Evolutionary conservation across 1,140 invertebrate genomes (phyloP), one percentile per base, ranked within the genome.

Genomic region (Drosophila jambulina): DNA sequence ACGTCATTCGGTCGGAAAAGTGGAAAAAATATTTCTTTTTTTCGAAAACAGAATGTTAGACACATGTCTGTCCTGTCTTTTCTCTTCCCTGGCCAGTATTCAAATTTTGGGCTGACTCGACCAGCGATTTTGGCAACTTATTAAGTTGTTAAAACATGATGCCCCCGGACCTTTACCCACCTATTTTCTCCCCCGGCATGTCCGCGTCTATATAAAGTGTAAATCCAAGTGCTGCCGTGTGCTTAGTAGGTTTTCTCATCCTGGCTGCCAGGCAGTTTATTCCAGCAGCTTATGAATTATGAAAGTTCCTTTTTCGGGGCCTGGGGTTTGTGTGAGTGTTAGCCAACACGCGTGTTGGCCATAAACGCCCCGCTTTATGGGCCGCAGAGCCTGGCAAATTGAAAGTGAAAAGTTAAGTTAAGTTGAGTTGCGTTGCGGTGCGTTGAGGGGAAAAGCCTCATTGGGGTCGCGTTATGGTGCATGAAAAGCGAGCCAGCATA

Each of bases 381-480:
- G 65, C 80, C 84, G 74, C 67, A 80, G 70, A 88, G 74, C 61
- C 64, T 80, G 69, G 72, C 80, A 87, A 88, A 87, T 87, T 87
- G 84, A 87, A 87, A 87, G 85, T 87, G 84, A 87, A 87, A 88
- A 88, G 84, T 80, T 80, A 82, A 87, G 80, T 74, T 74, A 65
- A 82, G 56, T 51, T 68, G 48, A 54, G 36, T 60, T 63, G 36
- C 60, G 58, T 51, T 23, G 43, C n/a, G 40, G 36, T 57, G 15
- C 40, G 64, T 49, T 21, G 53, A 57, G 40, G 42, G 46, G 40
- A 43, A 51, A 68, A 74, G 62, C 79, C 75, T 65, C 75, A 68
- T 86, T 86, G 85, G 80, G 48, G 76, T 70, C 77, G 60, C 59
- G 67, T 74, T 82, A 63, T 79, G 68, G 46, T 70, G 70, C 68